Evolutionary conservation across 2,113 vertebrate species (phyloP).

Genomic region (Cygnus buccinator): DNA sequence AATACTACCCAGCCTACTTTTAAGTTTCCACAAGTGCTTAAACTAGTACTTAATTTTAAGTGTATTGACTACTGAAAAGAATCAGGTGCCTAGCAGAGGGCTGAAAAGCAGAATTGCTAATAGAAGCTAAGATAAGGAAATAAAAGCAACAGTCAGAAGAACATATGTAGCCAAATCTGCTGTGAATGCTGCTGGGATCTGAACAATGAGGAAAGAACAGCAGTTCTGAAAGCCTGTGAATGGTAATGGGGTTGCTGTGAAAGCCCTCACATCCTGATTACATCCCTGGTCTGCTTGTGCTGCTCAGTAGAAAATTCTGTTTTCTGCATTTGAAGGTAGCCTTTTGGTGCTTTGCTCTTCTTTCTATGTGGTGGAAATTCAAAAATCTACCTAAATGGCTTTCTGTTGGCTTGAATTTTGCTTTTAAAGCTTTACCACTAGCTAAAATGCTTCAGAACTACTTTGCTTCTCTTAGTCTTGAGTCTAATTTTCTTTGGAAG

Average conservation of each 20-base stretch:
- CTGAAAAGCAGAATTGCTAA: not conserved
- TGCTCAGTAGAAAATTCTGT: not conserved
- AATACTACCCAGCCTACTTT: not conserved
- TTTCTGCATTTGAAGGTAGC: not conserved
- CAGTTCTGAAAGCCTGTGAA: not conserved
- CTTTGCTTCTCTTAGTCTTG: not conserved
- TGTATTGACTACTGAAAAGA: not conserved
- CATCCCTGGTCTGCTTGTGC: not conserved
- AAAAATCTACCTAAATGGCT: not conserved
- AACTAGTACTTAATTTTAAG: not conserved
- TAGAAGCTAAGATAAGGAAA: not conserved
- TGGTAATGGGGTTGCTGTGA: not conserved
- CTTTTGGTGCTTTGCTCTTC: not conserved
- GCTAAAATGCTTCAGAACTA: not conserved
- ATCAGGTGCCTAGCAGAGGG: not conserved
- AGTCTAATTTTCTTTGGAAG: not conserved
- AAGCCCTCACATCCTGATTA: fast-evolving
- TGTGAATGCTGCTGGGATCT: not conserved
- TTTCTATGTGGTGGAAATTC: not conserved
- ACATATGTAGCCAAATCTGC: not conserved
- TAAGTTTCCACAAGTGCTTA: not conserved
- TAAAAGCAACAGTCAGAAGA: not conserved
- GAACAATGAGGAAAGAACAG: fast-evolving
- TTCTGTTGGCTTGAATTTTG: not conserved
- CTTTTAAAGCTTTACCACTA: not conserved